A percentile compares a stretch with the other conserved stretches of the same genome.
These are phyloP conservation scores for Mimachlamys varia DNA, from an alignment of 2,888 invertebrate species.

Conservation along the genomic window DNA sequence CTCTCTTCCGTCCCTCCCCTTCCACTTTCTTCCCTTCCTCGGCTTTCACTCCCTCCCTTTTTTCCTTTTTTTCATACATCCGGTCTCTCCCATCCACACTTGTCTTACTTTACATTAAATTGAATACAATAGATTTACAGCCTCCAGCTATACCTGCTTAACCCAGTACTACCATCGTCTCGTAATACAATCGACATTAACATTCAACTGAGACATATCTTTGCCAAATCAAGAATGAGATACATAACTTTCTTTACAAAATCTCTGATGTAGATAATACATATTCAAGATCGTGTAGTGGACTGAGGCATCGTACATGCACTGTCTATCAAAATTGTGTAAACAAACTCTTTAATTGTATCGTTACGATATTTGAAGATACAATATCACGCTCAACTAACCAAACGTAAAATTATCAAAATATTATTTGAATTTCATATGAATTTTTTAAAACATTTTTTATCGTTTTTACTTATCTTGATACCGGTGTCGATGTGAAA, in stretches of 20 bases:
- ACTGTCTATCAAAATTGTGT: not conserved
- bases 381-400: not conserved
- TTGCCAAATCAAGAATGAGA: not conserved
- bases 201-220: not conserved
- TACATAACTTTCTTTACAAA: too few species aligned
- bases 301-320: not conserved
- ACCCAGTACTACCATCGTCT: too few species aligned
- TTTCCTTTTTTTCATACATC: too few species aligned
- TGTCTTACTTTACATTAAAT: too few species aligned
- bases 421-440: not conserved
- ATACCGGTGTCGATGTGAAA: not conserved
- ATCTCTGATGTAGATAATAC: too few species aligned
- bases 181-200: too few species aligned
- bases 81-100: not conserved
- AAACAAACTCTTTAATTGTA: not conserved
- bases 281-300: too few species aligned
- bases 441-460: not conserved
- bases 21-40: too few species aligned
- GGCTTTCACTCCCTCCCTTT: too few species aligned
- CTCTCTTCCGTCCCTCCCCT: too few species aligned
- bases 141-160: too few species aligned
- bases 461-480: not conserved
- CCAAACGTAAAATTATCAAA: not conserved
- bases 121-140: too few species aligned
- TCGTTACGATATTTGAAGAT: not conserved